These are phyloP conservation scores for Oreocharis arfaki DNA, from an alignment of 2,113 vertebrate genomes.

Conservation along the genomic window DNA sequence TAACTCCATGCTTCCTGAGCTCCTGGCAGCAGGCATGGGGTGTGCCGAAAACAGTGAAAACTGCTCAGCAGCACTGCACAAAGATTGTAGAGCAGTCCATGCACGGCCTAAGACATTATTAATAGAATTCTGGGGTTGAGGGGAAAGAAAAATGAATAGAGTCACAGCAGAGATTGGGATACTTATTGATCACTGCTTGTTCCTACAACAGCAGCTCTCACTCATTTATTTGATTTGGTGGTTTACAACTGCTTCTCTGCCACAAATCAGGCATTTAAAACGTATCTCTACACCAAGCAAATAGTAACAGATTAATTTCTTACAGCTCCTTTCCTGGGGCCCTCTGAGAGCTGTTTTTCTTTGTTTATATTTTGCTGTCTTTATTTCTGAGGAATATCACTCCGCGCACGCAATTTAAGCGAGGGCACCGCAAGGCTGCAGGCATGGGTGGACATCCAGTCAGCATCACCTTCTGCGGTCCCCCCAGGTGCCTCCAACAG, in stretches of 20 bases:
- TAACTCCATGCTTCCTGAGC: conserved; percentile 76
- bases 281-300: background rate
- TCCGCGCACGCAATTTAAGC: accelerated
- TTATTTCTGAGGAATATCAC: background rate
- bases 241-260: background rate
- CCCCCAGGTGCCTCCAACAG: background rate
- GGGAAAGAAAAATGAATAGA: background rate
- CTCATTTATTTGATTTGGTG: background rate
- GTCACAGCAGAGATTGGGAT: background rate
- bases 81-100: background rate
- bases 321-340: background rate
- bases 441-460: background rate
- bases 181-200: background rate
- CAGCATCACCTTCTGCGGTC: background rate
- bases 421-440: background rate
- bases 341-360: background rate
- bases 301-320: background rate
- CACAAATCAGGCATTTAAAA: background rate
- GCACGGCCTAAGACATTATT: background rate
- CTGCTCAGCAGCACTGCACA: background rate
- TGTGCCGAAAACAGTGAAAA: background rate
- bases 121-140: background rate
- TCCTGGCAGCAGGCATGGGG: background rate
- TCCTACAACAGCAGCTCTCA: background rate
- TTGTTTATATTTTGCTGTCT: background rate